These are phyloP conservation scores for Ormyrus labotus DNA, from an alignment of 2,888 invertebrate genomes.

Conservation along the genomic window DNA sequence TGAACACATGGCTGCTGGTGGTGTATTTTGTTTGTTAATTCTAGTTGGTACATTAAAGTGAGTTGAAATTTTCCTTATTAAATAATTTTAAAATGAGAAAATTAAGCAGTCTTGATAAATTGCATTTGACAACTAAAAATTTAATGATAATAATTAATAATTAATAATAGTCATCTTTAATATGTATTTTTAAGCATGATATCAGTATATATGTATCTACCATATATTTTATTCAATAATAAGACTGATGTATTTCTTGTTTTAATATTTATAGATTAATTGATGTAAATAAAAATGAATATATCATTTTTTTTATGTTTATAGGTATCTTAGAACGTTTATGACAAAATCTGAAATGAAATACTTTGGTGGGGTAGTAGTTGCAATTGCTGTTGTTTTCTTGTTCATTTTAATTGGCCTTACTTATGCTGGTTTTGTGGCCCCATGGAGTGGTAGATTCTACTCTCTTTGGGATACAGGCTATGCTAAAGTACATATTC, in stretches of 20 bases:
- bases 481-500: constrained; percentile 99
- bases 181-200: too few species aligned
- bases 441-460: constrained; percentile 90
- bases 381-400: constrained; percentile 83
- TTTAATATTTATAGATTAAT: background rate
- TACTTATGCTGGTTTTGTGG: constrained; percentile 96
- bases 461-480: constrained; percentile 99
- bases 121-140: too few species aligned
- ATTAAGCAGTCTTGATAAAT: too few species aligned
- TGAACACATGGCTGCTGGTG: constrained; percentile 99
- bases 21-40: constrained; percentile 95
- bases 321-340: constrained; percentile 87
- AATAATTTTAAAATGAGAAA: background rate
- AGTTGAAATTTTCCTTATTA: constrained; percentile 38
- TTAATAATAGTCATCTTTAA: too few species aligned
- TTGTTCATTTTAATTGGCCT: constrained; percentile 90
- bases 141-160: too few species aligned
- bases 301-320: constrained; percentile 44
- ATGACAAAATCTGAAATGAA: constrained; percentile 94
- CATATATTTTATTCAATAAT: too few species aligned
- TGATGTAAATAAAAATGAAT: constrained; percentile 1
- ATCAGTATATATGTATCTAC: too few species aligned
- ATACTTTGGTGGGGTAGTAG: constrained; percentile 86
- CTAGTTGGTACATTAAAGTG: constrained; percentile 88
- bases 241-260: background rate